Base-by-base conservation (phyloP, 2,113 vertebrate genomes). In the Datnioides undecimradiatus region DNA sequence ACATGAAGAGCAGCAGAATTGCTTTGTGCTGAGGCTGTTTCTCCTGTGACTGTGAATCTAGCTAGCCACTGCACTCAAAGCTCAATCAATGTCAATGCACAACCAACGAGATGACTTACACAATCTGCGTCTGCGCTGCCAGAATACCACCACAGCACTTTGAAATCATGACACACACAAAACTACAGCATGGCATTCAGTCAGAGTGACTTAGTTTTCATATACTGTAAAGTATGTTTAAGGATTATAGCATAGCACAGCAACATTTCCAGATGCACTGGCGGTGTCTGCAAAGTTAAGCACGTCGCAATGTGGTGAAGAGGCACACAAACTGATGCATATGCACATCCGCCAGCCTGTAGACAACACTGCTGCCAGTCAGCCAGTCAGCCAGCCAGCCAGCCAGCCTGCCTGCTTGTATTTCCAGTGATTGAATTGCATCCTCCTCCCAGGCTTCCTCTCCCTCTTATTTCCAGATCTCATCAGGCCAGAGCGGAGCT, bases 401-500 rank as follows among this genome's bases (percentile, higher is more conserved):
- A 17, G 69, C 27, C 62, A 10, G 29, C 21, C 49, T 21, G 66
- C 25, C 27, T 57, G 43, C 64, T 13, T 62, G 52, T 68, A 58
- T 45, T 46, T 55, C 46, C 27, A 10, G 29, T 62, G 74, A 80
- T 54, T 68, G 68, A 78, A 84, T 16, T 45, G 41, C n/a, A 29
- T 66, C 25, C 27, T 63, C n/a, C 54, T 73, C 65, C 65, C 49
- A 59, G 58, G 60, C 38, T 64, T 76, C 83, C 58, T n/a, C 55
- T 76, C n/a, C 70, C 36, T 45, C 36, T 43, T 19, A 65, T 80
- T 80, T 64, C 33, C 64, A 71, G 41, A 67, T 40, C 46, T 78
- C 45, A 34, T 71, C 27, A 60, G 69, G 57, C 25, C 36, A 0
- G 16, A 76, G 49, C 33, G 29, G 65, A 52, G 65, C 46, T 12